These are phyloP conservation scores for Myotis myotis DNA, from an alignment of 2,797 vertebrate species.

Conservation along the genomic window DNA sequence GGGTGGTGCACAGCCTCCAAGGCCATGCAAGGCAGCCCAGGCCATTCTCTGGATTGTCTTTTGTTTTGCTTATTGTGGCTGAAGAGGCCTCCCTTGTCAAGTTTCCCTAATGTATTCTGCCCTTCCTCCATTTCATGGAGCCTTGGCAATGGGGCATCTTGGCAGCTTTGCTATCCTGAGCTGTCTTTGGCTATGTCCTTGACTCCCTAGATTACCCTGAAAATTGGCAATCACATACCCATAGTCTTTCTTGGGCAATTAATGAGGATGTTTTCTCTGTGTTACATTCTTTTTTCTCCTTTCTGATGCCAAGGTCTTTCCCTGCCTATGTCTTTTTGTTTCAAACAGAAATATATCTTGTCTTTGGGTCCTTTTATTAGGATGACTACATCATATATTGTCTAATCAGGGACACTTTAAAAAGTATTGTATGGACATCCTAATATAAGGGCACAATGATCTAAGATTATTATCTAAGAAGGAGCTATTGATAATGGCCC, in stretches of 20 bases:
- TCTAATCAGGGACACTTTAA: not conserved
- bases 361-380: not conserved
- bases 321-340: not conserved
- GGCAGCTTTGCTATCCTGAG: not conserved
- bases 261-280: not conserved
- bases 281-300: not conserved
- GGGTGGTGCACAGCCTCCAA: not conserved
- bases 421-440: not conserved
- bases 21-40: not conserved
- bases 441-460: not conserved
- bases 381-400: not conserved
- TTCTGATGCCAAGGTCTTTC: not conserved
- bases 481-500: not conserved
- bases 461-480: not conserved
- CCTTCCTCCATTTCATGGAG: not conserved
- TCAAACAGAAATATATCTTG: constrained; percentile 26
- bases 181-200: not conserved
- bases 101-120: not conserved
- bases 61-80: not conserved
- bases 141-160: not conserved
- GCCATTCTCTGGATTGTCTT: not conserved
- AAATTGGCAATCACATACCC: not conserved
- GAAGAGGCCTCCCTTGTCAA: not conserved
- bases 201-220: not conserved
- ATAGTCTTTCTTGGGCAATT: not conserved